A percentile compares a stretch with the other conserved stretches of the same genome.
Evolutionary conservation across 2,113 vertebrate species (phyloP).

Genomic region (Furnarius figulus): DNA sequence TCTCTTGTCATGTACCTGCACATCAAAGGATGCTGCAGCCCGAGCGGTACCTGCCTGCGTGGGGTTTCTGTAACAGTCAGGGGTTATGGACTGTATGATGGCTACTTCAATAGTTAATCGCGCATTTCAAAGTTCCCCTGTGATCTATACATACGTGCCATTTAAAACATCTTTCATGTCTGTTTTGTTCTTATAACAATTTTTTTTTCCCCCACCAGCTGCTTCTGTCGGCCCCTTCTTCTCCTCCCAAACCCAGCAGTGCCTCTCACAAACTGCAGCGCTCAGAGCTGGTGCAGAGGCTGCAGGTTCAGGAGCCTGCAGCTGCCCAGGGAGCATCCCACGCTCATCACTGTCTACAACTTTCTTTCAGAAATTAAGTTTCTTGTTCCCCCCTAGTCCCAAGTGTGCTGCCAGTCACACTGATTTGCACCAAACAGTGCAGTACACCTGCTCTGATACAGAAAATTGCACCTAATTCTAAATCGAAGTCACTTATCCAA

Average conservation of each 20-base stretch:
- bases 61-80: neutral
- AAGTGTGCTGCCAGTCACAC: neutral
- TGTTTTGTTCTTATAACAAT: neutral
- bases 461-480: neutral
- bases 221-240: neutral
- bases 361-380: neutral
- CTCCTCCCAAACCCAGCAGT: neutral
- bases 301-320: neutral
- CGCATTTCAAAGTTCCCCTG: neutral
- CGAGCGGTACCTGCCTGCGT: neutral
- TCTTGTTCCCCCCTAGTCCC: neutral
- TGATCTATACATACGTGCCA: neutral
- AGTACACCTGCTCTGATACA: neutral
- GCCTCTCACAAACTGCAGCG: fast-evolving
- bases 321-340: neutral
- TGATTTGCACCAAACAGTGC: neutral
- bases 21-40: neutral
- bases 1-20: fast-evolving
- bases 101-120: neutral
- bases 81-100: neutral
- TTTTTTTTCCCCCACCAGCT: neutral
- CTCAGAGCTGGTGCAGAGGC: neutral
- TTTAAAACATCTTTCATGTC: slow-evolving; percentile 3
- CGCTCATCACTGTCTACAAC: neutral
- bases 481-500: neutral